Conservation (phyloP, 2,888 invertebrate species). For the Lithosia quadra region DNA sequence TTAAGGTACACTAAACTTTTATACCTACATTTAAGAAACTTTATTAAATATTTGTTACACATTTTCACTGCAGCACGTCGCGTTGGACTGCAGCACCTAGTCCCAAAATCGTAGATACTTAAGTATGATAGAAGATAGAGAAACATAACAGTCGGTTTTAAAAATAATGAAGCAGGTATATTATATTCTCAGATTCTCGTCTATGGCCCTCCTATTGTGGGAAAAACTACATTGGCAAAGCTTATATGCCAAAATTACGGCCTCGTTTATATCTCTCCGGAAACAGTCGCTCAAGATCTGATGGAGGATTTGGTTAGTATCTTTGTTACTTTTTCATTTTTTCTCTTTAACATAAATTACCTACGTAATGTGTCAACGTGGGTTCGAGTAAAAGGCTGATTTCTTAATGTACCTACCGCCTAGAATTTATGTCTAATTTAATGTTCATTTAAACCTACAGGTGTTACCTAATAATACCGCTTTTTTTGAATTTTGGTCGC, state of each 20-base stretch:
- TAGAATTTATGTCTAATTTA: no score
- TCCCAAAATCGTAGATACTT: not conserved
- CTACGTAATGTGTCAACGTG: no score
- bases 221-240: slow-evolving; percentile 88
- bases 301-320: slow-evolving; percentile 84
- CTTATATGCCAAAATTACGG: slow-evolving; percentile 86
- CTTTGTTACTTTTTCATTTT: not conserved
- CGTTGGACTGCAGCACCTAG: not conserved
- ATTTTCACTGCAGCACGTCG: not conserved
- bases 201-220: slow-evolving; percentile 89
- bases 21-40: no score
- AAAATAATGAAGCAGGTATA: not conserved
- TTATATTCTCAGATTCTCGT: slow-evolving; percentile 75
- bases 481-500: no score
- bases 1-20: slow-evolving; percentile 76
- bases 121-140: not conserved
- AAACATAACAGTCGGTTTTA: not conserved
- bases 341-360: no score
- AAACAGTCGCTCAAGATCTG: slow-evolving; percentile 84
- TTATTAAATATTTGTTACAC: no score
- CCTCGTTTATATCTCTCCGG: slow-evolving; percentile 84
- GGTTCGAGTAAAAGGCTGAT: no score
- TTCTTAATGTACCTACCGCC: no score
- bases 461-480: no score
- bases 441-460: no score